Conservation (phyloP, 2,888 invertebrate species). For the Limenitis camilla region DNA sequence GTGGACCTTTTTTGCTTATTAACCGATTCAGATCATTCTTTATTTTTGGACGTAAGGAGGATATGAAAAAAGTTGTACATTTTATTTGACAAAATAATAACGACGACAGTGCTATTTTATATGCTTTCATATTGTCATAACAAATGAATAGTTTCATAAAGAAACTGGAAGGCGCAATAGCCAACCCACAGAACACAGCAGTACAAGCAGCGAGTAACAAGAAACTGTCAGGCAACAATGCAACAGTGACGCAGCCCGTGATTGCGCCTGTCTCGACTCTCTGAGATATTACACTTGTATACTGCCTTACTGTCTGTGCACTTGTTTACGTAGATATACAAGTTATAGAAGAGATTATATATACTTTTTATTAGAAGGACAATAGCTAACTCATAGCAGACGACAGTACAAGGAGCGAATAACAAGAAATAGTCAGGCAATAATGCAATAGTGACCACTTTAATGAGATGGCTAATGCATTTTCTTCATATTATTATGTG, state of each 20-base stretch:
- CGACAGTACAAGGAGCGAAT: constrained; percentile 39
- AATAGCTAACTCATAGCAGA: too few species aligned
- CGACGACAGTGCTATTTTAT: neutral
- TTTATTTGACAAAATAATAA: neutral
- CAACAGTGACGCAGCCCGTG: constrained; percentile 49
- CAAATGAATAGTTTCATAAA: constrained; percentile 29
- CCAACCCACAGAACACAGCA: constrained; percentile 19
- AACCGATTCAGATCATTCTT: too few species aligned
- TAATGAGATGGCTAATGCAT: too few species aligned
- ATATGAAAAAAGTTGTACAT: too few species aligned
- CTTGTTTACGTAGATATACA: constrained; percentile 27
- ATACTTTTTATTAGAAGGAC: neutral
- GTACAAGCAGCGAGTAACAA: constrained; percentile 49
- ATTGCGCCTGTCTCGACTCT: constrained; percentile 59
- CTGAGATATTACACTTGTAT: constrained; percentile 66
- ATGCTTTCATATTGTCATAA: constrained; percentile 5
- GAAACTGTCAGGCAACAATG: constrained; percentile 63
- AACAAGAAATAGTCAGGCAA: constrained; percentile 67
- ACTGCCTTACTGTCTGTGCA: constrained; percentile 34
- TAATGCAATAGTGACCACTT: constrained; percentile 54
- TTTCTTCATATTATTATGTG: too few species aligned
- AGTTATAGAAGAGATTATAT: constrained; percentile 26
- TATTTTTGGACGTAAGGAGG: too few species aligned
- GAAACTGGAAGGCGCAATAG: constrained; percentile 33
- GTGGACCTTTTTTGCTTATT: too few species aligned